Base-by-base conservation (phyloP, 2,888 invertebrate genomes). In the Slavum lentiscoides region DNA sequence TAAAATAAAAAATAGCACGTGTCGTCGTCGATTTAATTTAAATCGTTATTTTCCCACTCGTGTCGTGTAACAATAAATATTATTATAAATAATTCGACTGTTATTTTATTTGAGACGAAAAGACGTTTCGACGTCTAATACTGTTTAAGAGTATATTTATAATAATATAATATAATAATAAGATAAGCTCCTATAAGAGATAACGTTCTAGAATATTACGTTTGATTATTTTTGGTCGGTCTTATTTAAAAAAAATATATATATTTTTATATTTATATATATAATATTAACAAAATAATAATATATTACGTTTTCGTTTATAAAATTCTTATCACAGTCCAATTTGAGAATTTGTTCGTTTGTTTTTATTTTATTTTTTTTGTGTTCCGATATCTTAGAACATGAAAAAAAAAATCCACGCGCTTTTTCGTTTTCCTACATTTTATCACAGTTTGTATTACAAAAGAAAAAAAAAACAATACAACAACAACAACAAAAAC, bases 261-360 rank as follows among this genome's bases (percentile, higher is more conserved):
- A n/a, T n/a, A n/a, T n/a, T 74, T 74, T 53, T 39, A 55, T 30
- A 30, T 30, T 2, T 30, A 30, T 30, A 2, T 30, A 59, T 23
- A n/a, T 23, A 72, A 23, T 23, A 53, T 30, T 62, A 19, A n/a
- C 11, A 64, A 23, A 75, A 43, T 43, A 43, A 43, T 43, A 43
- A 49, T 49, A 49, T 30, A 15, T 13, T 13, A 58, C 43, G 30
- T 77, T 17, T 69, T 62, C 69, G 17, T 70, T 53, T 62, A 77
- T 77, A 77, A 77, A 70, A 70, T 55, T 64, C 64, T 64, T 80
- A 80, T 80, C 77, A 80, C 77, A 80, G 77, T 80, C 64, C 70
- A 55, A 49, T 80, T 70, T 70, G 62, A 70, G 77, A 80, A 53
- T 77, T 55, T 61, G 15, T 69, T 69, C 6, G 43, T 43, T 43